A percentile compares a stretch with the other conserved stretches of the same genome.
phyloP scores from a whole-genome alignment of 2,888 invertebrate genomes.

The Andrena haemorrhoa region DNA sequence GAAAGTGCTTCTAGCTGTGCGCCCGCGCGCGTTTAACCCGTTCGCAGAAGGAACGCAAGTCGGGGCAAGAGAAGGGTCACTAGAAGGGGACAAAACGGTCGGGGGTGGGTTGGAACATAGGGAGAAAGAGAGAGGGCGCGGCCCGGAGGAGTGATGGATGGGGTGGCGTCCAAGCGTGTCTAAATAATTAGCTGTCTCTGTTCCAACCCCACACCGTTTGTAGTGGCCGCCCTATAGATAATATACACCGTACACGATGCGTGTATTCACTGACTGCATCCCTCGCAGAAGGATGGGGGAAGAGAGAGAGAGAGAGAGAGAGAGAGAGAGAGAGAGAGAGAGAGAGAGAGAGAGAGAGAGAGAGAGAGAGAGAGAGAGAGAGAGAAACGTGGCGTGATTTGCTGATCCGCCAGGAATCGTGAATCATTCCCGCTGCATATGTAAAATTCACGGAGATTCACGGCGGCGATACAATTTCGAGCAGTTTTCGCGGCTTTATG shows the following conservation, averaged over 20 bases:
- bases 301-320: neutral
- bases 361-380: too few relatives aligned
- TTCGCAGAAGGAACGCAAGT: conserved; percentile 53
- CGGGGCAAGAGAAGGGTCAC: conserved; percentile 23
- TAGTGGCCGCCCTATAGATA: conserved; percentile 80
- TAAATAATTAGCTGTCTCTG: conserved; percentile 85
- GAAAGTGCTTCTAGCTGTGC: conserved; percentile 54
- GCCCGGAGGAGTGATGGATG: conserved; percentile 81
- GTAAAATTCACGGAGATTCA: conserved; percentile 66
- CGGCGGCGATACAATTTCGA: conserved; percentile 54
- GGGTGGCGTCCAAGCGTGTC: conserved; percentile 84
- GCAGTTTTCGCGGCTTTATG: conserved; percentile 49
- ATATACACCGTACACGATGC: conserved; percentile 69
- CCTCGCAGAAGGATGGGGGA: conserved; percentile 41
- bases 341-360: conserved; percentile 21
- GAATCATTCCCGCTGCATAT: conserved; percentile 65
- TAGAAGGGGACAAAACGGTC: conserved; percentile 37
- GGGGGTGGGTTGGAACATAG: conserved; percentile 15
- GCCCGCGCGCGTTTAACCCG: conserved; percentile 46
- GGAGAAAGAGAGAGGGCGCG: conserved; percentile 13
- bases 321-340: conserved; percentile 12
- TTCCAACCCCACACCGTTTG: conserved; percentile 82
- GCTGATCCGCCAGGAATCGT: conserved; percentile 59
- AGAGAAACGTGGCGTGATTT: conserved; percentile 59
- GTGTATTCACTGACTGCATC: conserved; percentile 76